Base-by-base conservation (phyloP, 2,797 vertebrate species). In the Xenentodon cancila region DNA sequence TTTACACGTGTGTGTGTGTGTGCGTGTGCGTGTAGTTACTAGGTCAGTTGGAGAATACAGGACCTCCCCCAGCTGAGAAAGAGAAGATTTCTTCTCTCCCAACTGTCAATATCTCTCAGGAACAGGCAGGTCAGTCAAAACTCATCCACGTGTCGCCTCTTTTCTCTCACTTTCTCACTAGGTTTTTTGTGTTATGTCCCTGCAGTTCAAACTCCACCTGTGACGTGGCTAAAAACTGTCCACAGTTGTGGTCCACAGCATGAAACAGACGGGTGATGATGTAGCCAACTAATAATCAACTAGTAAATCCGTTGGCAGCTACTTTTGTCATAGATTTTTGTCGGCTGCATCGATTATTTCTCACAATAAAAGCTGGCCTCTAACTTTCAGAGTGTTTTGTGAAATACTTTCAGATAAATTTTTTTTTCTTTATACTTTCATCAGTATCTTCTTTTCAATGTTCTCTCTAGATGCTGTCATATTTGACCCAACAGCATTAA, bases 21-120 rank as follows among this genome's bases (percentile, higher is more conserved):
- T 67, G 15, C 64, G 3, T 67, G 15, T 65, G 18, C 82, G 22
- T 81, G 21, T 59, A 98, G 97, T 94, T 99, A 92, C 76, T 98
- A 90, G 96, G 97, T 73, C 97, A 98, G 87, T 79, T 98, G 90
- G 97, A 98, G 79, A 98, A 97, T 89, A 96, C 96, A 0, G 97
- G 96, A 1, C 96, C 97, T 42, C 97, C 97, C 59, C 97, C 97
- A 19, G 97, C 97, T 7, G 97, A 97, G 84, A 96, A 96, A 75
- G 97, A 98, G 79, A 98, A 95, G 91, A 99, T 99, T 78, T 94
- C 94, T 1, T 96, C 96, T 48, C 96, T 99, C 66, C 97, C 97
- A 5, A 97, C 95, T 12, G 96, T 99, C 86, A 92, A 91, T 57
- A 93, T 99, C 72, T 95, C 96, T 95, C 96, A 96, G 95, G 96